A percentile compares a stretch with the other conserved stretches of the same genome.
Conservation (phyloP, 2,113 vertebrate genomes). For the Petromus typicus region DNA sequence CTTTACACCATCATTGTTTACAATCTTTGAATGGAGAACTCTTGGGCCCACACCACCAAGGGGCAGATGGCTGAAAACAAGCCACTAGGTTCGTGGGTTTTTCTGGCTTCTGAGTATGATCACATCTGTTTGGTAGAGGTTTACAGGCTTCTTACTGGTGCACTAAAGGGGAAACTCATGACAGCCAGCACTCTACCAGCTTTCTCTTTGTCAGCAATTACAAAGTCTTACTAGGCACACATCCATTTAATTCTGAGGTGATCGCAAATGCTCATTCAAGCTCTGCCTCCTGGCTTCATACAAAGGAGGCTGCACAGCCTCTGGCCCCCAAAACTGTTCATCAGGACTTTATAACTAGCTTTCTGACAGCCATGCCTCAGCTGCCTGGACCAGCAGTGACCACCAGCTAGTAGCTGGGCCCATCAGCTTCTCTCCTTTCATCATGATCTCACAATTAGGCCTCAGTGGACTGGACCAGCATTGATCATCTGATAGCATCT, state of each 20-base stretch:
- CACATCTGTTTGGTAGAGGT: neutral
- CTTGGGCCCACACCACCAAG: neutral
- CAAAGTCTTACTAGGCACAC: neutral
- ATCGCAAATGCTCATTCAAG: neutral
- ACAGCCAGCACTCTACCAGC: accelerated
- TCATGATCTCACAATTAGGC: neutral
- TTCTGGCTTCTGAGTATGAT: neutral
- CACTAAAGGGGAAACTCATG: neutral
- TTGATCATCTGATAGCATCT: neutral
- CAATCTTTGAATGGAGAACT: neutral
- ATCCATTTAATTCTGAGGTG: neutral
- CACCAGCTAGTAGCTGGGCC: neutral
- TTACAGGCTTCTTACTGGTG: neutral
- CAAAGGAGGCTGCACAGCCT: neutral
- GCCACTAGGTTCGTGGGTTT: neutral
- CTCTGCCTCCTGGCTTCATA: neutral
- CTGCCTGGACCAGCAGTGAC: neutral
- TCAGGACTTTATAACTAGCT: neutral
- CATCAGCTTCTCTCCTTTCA: neutral
- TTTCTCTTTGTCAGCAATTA: neutral
- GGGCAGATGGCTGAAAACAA: neutral
- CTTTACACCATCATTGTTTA: neutral
- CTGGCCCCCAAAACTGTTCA: neutral
- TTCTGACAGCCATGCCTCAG: neutral
- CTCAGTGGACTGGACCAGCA: neutral